phyloP scores from a whole-genome alignment of 2,797 vertebrate species.

The Lemur catta region DNA sequence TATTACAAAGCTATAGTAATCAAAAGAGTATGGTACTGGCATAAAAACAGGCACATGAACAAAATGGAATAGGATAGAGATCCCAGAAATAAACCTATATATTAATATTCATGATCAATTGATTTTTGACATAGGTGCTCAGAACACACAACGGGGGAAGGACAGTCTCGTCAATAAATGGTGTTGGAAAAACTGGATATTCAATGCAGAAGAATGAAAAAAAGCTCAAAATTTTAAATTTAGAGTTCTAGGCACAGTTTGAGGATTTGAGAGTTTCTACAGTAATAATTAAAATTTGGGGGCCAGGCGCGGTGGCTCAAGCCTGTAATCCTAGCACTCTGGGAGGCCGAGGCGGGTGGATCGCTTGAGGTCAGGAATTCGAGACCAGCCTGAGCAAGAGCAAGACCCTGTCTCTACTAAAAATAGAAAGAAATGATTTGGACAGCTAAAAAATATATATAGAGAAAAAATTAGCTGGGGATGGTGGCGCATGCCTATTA shows the following conservation, averaged over 20 bases:
- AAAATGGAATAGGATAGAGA: neutral
- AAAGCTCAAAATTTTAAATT: neutral
- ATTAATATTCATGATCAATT: neutral
- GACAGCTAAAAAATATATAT: too few species aligned
- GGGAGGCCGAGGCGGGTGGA: too few species aligned
- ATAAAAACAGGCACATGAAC: neutral
- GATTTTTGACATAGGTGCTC: neutral
- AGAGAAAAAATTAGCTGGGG: too few species aligned
- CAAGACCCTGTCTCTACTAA: too few species aligned
- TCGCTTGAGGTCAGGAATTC: too few species aligned
- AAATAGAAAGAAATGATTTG: too few species aligned
- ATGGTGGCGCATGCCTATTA: too few species aligned
- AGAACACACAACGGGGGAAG: neutral
- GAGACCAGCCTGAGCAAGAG: too few species aligned
- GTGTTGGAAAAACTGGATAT: neutral
- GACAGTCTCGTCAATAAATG: neutral
- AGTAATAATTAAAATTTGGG: neutral
- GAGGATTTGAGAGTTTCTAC: neutral
- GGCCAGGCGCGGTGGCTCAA: too few species aligned
- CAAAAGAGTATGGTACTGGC: neutral
- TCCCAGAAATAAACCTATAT: too few species aligned
- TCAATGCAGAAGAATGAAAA: neutral
- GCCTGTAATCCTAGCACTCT: too few species aligned
- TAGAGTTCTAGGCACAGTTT: neutral
- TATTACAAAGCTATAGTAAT: neutral